Base-by-base conservation (phyloP, 1,140 invertebrate genomes). In the Kradibia gibbosae region DNA sequence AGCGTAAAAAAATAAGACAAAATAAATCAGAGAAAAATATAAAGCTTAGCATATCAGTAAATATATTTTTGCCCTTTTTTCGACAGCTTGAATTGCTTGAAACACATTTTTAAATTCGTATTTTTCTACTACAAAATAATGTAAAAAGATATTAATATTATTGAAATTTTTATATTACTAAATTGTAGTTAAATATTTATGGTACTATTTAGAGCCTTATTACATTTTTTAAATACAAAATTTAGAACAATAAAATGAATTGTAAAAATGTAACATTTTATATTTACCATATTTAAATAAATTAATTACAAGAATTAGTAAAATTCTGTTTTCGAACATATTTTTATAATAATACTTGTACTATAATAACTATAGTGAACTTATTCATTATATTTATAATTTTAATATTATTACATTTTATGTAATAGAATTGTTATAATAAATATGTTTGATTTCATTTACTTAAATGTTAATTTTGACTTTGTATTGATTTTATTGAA, bases 31-130 rank as follows among this genome's bases (percentile, higher is more conserved):
- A 62, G 39, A 42, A 71, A n/a, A n/a, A n/a, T n/a, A n/a, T 80
- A 50, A 80, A 20, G 60, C 62, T 70, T 78, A 78, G 70, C 76
- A 82, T 82, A 78, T 82, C 76, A 78, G 36, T 78, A 82, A 70
- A 71, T 82, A 71, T 77, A 60, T 71, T 34, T 39, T 55, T 55
- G 73, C 36, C 62, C 39, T 28, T 55, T 57, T 74, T 20, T 65
- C 73, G 53, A 77, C 42, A 71, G 11, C 34, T 75, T 55, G 22
- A 25, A 77, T 31, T 57, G 11, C 34, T 75, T 55, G 22, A 25
- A 65, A 57, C 39, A 70, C 71, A 72, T 50, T 57, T 34, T 53
- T 45, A 25, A 57, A 75, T 39, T 57, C 45, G 65, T 77, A 72
- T 71, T 60, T 71, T 80, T 73, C 1, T 70, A 57, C 28, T 4